Conservation (phyloP, 1,140 invertebrate genomes). For the Anoplolepis gracilipes region DNA sequence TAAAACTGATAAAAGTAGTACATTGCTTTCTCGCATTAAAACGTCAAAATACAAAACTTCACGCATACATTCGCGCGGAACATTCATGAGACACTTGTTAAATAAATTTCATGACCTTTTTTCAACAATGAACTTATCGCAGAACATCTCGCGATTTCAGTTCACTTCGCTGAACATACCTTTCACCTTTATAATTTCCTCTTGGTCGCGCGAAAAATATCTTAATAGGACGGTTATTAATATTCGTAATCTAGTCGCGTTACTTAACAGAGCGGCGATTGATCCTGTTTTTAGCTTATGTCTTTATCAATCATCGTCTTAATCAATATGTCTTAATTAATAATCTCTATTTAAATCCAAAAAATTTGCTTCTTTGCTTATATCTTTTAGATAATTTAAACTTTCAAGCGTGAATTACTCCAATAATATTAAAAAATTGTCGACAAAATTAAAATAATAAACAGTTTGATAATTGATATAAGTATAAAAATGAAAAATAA, state of each 20-base stretch:
- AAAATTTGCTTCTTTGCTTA: neutral
- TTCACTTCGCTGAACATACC: slow-evolving; percentile 30
- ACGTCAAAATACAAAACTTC: slow-evolving; percentile 67
- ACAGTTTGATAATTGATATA: neutral
- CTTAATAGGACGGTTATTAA: slow-evolving; percentile 68
- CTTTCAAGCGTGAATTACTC: neutral
- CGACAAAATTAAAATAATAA: slow-evolving; percentile 2
- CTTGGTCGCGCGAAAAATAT: slow-evolving; percentile 55
- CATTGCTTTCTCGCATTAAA: slow-evolving; percentile 54
- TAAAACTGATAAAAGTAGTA: slow-evolving; percentile 33
- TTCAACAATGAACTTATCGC: slow-evolving; percentile 45
- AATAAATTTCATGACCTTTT: slow-evolving; percentile 51
- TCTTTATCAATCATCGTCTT: slow-evolving; percentile 2
- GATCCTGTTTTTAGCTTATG: slow-evolving; percentile 21
- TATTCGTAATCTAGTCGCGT: slow-evolving; percentile 57
- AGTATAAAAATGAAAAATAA: neutral
- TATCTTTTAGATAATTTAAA: neutral
- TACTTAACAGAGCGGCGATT: slow-evolving; percentile 40
- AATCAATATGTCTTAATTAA: slow-evolving; percentile 18
- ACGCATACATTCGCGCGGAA: slow-evolving; percentile 47
- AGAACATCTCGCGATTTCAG: slow-evolving; percentile 48
- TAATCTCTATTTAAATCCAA: slow-evolving; percentile 8
- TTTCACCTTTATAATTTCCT: slow-evolving; percentile 56
- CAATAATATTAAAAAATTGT: neutral
- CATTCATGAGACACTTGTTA: slow-evolving; percentile 39